Evolutionary conservation across 2,797 vertebrate genomes (phyloP), one percentile per base, ranked within the genome.

Genomic region (Simalia tracyae): DNA sequence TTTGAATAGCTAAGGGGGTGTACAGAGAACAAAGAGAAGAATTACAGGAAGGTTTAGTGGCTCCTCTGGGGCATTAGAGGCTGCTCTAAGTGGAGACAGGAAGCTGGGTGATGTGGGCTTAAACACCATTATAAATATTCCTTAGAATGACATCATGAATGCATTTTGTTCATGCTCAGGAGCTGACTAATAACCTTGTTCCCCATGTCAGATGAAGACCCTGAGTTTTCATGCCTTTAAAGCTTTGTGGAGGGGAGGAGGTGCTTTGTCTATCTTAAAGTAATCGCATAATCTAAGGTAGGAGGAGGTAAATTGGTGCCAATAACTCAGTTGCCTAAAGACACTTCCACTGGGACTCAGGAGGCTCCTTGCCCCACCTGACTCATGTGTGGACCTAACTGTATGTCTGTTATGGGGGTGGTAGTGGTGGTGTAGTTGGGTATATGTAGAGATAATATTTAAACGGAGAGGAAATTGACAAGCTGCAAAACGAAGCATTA

Each of bases 21-120:
- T 90, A 28, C 59, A 64, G 85, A 64, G 66, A 92, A 90, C 92
- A 87, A 90, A 87, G 89, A 54, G 60, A 84, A 84, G 85, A 92
- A 90, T 87, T 28, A 68, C 92, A 92, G 89, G 88, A 90, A 90
- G 84, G 84, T 56, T 36, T 56, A 42, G 59, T 57, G 85, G 59
- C 22, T 92, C 85, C 85, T 50, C 22, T 56, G 85, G 59, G 46
- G 86, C 88, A 87, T 50, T 31, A 57, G 36, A 31, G 84, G 54
- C n/a, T 86, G 57, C 84, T 85, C n/a, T 90, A 90, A 76, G 86
- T 61, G 81, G 57, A 90, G 88, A 81, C 57, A 42, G 88, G 88
- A 87, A 81, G 57, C 59, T 81, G n/a, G 66, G 15, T n/a, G 9
- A 42, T 22, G 66, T 64, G 59, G 57, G 46, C 31, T 57, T 87